Conservation (phyloP, 2,888 invertebrate genomes). For the Acrobasis consociella region DNA sequence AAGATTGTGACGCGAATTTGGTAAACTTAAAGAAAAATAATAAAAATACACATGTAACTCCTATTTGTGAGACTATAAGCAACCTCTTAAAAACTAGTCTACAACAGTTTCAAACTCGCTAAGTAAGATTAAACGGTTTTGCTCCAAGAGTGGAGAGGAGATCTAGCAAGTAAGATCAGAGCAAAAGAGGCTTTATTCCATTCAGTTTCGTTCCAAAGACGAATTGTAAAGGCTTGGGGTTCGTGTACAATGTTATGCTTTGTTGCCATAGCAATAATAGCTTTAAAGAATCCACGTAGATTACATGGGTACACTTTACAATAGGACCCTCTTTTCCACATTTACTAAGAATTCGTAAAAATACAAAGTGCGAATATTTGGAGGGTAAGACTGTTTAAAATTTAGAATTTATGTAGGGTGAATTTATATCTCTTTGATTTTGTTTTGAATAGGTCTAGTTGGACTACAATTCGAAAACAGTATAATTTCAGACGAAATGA, state of each 20-base stretch:
- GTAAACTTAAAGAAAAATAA: background rate
- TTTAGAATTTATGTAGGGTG: too few species aligned
- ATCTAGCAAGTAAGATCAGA: conserved; percentile 20
- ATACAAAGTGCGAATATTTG: conserved; percentile 1
- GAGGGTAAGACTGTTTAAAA: background rate
- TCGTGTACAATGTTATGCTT: conserved; percentile 56
- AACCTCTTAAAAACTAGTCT: conserved; percentile 17
- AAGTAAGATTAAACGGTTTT: conserved; percentile 22
- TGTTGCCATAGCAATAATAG: conserved; percentile 65
- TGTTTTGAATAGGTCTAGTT: too few species aligned
- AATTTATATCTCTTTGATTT: too few species aligned
- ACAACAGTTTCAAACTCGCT: conserved; percentile 16
- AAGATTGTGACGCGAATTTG: too few species aligned
- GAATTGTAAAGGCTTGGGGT: conserved; percentile 48
- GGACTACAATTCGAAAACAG: too few species aligned
- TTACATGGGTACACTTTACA: conserved; percentile 56
- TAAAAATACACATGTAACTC: background rate
- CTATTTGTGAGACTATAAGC: conserved; percentile 5
- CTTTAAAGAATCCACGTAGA: conserved; percentile 52
- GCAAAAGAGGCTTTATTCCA: conserved; percentile 38
- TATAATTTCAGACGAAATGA: too few species aligned
- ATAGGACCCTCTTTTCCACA: conserved; percentile 45
- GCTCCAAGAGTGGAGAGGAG: background rate
- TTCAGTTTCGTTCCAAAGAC: conserved; percentile 43
- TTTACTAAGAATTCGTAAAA: background rate